phyloP scores from a whole-genome alignment of 1,140 invertebrate genomes.

The Drosophila malerkotliana region DNA sequence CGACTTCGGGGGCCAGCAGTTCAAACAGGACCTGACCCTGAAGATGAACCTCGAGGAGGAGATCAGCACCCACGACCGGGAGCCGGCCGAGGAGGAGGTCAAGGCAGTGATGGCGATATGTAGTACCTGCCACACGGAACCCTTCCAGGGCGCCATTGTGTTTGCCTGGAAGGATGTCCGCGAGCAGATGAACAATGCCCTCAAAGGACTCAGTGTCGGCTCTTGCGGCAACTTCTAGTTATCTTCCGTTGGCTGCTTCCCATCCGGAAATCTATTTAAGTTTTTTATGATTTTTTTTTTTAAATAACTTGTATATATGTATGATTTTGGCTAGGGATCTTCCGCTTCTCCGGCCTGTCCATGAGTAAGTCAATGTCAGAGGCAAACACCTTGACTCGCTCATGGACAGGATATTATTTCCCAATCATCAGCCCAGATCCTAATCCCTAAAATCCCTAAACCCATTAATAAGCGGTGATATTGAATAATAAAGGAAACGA shows the following conservation, averaged over 20 bases:
- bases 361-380: slow-evolving; percentile 32
- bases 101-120: slow-evolving; percentile 91
- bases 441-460: background rate
- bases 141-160: slow-evolving; percentile 90
- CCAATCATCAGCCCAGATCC: background rate
- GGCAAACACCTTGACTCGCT: slow-evolving; percentile 35
- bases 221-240: slow-evolving; percentile 89
- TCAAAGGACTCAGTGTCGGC: slow-evolving; percentile 86
- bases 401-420: slow-evolving; percentile 24
- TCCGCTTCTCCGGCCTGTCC: slow-evolving; percentile 15
- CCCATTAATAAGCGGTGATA: slow-evolving; percentile 35
- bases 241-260: background rate
- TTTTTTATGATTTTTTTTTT: slow-evolving; percentile 25
- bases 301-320: slow-evolving; percentile 10
- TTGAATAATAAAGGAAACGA: slow-evolving; percentile 41
- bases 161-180: slow-evolving; percentile 88
- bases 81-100: slow-evolving; percentile 92
- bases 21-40: slow-evolving; percentile 70
- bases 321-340: slow-evolving; percentile 1
- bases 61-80: slow-evolving; percentile 87
- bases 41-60: slow-evolving; percentile 80
- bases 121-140: slow-evolving; percentile 89
- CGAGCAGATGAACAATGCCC: slow-evolving; percentile 85
- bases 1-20: slow-evolving; percentile 87
- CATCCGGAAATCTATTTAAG: background rate